Base-by-base conservation (phyloP, 2,888 invertebrate genomes). In the Xylocampa areola region DNA sequence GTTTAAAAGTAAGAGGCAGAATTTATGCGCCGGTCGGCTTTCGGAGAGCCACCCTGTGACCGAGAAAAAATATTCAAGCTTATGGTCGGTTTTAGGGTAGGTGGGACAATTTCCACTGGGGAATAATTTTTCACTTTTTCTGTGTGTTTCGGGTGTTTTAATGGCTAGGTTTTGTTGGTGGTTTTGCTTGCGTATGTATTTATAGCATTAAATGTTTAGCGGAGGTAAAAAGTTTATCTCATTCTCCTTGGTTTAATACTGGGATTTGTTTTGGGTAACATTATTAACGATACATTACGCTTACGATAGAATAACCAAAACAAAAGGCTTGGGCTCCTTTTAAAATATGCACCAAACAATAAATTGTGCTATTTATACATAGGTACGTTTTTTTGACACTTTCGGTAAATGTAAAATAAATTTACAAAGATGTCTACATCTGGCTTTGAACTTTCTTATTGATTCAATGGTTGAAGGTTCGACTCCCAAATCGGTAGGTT, bases 21-120 rank as follows among this genome's bases (percentile, higher is more conserved):
- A 68, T 72, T 51, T 68, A 73, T 68, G 68, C 40, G 64, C 29
- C 54, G 58, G 64, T 36, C 41, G 51, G 47, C 47, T 58, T 40
- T 47, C 23, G 39, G 35, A 43, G 21, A 57, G 67, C 60, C 51
- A 61, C 41, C 45, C 47, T 58, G 68, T 35, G 47, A 37, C 8
- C 19, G 43, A 19, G 8, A 25, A 14, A 54, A 68, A 74, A 69
- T 69, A 73, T 61, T 59, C 39, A 36, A 29, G 49, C 54, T 67
- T 19, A 51, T 54, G 65, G 55, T 37, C 50, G 50, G 53, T 48
- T 74, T 73, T 41, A 60, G 30, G 37, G 41, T 45, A 30, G 37
- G 44, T 49, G 27, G 36, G 36, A 65, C 45, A 36, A 43, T 65
- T 66, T 51, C 64, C 51, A 16, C 33, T 48, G 41, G 50, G 21